Base-by-base conservation (phyloP, 2,888 invertebrate genomes). In the Stenodera caucasica region DNA sequence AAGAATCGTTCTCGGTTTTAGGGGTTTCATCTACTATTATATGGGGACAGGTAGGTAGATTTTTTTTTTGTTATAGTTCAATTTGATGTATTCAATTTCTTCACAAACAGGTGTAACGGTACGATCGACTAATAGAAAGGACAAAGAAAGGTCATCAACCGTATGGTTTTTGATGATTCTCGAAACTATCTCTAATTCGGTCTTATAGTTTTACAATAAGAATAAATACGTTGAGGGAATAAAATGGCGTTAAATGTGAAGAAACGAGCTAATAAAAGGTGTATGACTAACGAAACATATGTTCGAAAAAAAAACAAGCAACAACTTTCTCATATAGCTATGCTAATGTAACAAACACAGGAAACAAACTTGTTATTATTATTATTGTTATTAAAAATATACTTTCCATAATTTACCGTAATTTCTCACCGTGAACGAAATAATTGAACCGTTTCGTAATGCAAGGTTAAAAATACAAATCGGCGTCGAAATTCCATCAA, bases 61-160 rank as follows among this genome's bases (percentile, higher is more conserved):
- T 15, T 1, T 15, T 18, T 45, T n/a, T 35, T 35, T 14, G 2
- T 35, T 0, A 12, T n/a, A n/a, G n/a, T n/a, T n/a, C n/a, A n/a
- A n/a, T n/a, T n/a, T n/a, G n/a, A n/a, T n/a, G n/a, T n/a, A 45
- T 45, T 45, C 18, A 45, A 21, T 45, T 45, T 4, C 15, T 56
- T 53, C 40, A 51, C 23, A 21, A 63, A 62, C 65, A 67, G 67
- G 67, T 67, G 67, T 14, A 67, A 63, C 64, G 60, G 63, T 64
- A 58, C 53, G 57, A 51, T 40, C n/a, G 35, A 32, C 30, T 37
- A 45, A 49, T 29, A 53, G 49, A 55, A 53, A 64, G 53, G 53
- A 64, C 45, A 45, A 45, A 73, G 72, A 71, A 70, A 72, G 74
- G 73, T 74, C 73, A 68, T 72, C 72, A 71, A 72, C 72, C 72